phyloP scores from a whole-genome alignment of 2,113 vertebrate species.

The Neogale vison region DNA sequence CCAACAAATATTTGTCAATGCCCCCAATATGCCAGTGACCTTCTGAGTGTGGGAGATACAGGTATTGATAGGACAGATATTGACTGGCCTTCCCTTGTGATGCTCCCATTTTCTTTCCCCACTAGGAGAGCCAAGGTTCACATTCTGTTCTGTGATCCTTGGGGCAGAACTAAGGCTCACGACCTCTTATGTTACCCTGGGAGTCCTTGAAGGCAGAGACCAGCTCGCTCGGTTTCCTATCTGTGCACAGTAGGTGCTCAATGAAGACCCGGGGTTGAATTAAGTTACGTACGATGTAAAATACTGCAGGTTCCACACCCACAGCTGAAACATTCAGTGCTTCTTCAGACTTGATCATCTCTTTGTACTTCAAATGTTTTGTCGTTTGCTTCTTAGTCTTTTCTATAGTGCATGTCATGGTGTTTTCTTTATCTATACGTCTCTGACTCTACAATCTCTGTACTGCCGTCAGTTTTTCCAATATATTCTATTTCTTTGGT shows the following conservation, averaged over 20 bases:
- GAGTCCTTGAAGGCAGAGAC: not conserved
- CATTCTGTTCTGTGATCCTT: not conserved
- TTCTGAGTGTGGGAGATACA: not conserved
- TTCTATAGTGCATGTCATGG: not conserved
- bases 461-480: not conserved
- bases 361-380: not conserved
- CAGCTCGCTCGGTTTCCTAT: not conserved
- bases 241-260: not conserved
- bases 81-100: not conserved
- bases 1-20: not conserved
- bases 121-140: not conserved
- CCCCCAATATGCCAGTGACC: not conserved
- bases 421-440: not conserved
- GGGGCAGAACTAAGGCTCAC: not conserved
- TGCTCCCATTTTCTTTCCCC: not conserved
- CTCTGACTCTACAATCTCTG: not conserved
- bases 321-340: not conserved
- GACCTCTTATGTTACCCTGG: not conserved
- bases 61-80: not conserved
- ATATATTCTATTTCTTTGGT: not conserved
- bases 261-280: rapidly evolving
- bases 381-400: not conserved
- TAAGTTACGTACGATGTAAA: not conserved
- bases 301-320: not conserved
- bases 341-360: not conserved